Evolutionary conservation across 2,797 vertebrate genomes (phyloP).

Genomic region (Macropodus opercularis): DNA sequence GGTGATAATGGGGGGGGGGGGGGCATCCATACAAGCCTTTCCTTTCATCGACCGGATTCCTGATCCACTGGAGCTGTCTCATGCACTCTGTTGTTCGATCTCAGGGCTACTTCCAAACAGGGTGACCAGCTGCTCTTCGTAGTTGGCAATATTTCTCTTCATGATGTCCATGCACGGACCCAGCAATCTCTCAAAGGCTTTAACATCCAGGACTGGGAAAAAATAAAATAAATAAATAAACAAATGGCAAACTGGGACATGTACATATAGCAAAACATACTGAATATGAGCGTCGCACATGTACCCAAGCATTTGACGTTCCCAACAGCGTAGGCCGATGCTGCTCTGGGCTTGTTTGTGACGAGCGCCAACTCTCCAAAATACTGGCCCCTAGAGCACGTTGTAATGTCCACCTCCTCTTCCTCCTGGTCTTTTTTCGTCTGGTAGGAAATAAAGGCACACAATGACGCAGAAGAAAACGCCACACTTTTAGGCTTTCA

Average conservation of each 20-base stretch:
- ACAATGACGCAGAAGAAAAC: slow-evolving; percentile 1
- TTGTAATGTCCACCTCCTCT: slow-evolving; percentile 92
- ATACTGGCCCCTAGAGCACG: slow-evolving; percentile 94
- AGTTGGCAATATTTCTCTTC: slow-evolving; percentile 99
- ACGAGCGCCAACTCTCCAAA: slow-evolving; percentile 98
- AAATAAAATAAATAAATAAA: slow-evolving; percentile 22
- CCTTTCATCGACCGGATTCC: slow-evolving; percentile 80
- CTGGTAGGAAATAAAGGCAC: slow-evolving; percentile 58
- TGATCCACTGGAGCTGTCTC: slow-evolving; percentile 79
- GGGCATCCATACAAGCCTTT: slow-evolving; percentile 55
- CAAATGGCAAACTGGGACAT: background rate
- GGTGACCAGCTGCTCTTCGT: slow-evolving; percentile 95
- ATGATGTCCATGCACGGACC: slow-evolving; percentile 99
- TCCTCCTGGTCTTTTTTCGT: slow-evolving; percentile 84
- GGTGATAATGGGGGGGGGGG: slow-evolving; percentile 55
- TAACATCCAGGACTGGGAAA: slow-evolving; percentile 91
- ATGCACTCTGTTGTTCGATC: slow-evolving; percentile 91
- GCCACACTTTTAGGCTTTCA: background rate
- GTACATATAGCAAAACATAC: background rate
- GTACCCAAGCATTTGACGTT: slow-evolving; percentile 98
- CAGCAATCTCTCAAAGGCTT: slow-evolving; percentile 98
- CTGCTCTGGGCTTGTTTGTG: slow-evolving; percentile 97
- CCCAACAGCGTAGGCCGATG: slow-evolving; percentile 95
- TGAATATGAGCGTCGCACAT: slow-evolving; percentile 4
- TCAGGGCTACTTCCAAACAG: slow-evolving; percentile 96